phyloP scores from a whole-genome alignment of 2,888 invertebrate genomes.

The Hydriomena furcata region DNA sequence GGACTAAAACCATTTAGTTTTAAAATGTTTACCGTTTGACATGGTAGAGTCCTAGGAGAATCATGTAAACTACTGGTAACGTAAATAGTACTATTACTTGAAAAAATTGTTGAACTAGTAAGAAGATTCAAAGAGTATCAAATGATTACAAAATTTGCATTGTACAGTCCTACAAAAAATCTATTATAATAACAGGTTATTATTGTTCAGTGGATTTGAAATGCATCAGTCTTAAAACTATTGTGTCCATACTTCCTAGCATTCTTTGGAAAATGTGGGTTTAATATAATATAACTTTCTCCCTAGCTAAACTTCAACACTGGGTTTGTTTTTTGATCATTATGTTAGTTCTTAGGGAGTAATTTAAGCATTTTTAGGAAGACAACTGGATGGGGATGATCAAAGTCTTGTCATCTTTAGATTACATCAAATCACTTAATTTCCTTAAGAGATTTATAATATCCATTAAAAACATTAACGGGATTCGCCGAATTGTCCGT shows the following conservation, averaged over 20 bases:
- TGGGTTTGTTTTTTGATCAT: conserved; percentile 35
- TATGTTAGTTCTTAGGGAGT: conserved; percentile 14
- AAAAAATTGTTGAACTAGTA: too few species aligned
- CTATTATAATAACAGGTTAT: not conserved
- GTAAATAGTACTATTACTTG: too few species aligned
- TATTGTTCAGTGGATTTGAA: conserved; percentile 43
- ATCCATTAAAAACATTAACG: too few species aligned
- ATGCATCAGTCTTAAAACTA: conserved; percentile 68
- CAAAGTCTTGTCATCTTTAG: not conserved
- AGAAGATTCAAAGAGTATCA: too few species aligned
- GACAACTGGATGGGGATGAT: conserved; percentile 2
- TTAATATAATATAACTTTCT: conserved; percentile 34
- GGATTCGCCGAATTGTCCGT: too few species aligned
- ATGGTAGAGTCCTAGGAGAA: too few species aligned
- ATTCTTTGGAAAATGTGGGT: conserved; percentile 25
- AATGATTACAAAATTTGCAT: too few species aligned
- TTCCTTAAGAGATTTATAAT: too few species aligned
- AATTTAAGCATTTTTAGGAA: conserved; percentile 20
- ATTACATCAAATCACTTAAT: too few species aligned
- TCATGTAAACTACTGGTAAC: too few species aligned
- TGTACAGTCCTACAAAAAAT: not conserved
- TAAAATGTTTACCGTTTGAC: too few species aligned
- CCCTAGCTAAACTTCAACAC: conserved; percentile 40
- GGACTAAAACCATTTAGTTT: too few species aligned
- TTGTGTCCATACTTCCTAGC: conserved; percentile 33